phyloP scores from a whole-genome alignment of 2,113 vertebrate genomes.

The Martes martes region DNA sequence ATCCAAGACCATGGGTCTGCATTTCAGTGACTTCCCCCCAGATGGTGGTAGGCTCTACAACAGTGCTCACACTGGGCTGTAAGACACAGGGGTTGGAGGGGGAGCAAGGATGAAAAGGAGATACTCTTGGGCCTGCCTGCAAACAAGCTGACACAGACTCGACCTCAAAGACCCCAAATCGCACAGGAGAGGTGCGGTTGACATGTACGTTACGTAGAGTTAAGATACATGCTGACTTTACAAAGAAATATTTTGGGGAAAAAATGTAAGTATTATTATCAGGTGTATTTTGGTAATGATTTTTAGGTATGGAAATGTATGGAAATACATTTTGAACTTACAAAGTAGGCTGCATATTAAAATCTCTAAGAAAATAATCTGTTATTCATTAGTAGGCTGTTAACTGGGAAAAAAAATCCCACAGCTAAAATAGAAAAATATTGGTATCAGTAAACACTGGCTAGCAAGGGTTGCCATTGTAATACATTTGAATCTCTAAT shows the following conservation, averaged over 20 bases:
- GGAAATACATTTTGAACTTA: not conserved
- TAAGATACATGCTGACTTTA: not conserved
- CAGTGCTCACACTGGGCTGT: not conserved
- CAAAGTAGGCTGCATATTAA: not conserved
- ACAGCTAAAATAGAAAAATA: not conserved
- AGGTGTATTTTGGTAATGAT: not conserved
- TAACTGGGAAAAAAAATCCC: not conserved
- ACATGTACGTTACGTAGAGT: not conserved
- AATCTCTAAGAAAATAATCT: not conserved
- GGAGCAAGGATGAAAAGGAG: not conserved
- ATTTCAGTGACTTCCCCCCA: constrained; percentile 26
- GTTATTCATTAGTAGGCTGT: not conserved
- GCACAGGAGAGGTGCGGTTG: not conserved
- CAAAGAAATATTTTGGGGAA: not conserved
- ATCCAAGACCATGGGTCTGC: not conserved
- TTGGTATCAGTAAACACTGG: not conserved
- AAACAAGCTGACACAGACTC: not conserved
- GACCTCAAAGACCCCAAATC: not conserved
- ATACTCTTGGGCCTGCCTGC: not conserved
- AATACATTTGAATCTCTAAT: not conserved
- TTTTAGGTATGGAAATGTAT: not conserved
- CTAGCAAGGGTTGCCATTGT: not conserved
- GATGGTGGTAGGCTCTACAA: constrained; percentile 5
- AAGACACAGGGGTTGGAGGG: not conserved
- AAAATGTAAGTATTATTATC: not conserved